phyloP scores from a whole-genome alignment of 2,888 invertebrate genomes.

The Meloe dianella region DNA sequence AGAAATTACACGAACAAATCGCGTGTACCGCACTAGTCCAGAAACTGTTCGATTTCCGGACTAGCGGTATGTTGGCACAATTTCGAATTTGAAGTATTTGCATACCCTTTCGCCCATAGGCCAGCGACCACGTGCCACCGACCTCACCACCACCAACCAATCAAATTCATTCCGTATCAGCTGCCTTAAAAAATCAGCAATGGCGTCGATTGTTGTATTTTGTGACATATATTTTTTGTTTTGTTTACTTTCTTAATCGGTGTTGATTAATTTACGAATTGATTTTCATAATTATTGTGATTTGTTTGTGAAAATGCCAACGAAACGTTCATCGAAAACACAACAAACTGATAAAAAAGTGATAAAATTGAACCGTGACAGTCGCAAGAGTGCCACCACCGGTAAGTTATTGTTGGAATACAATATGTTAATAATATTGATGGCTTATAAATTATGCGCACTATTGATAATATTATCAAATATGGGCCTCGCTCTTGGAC shows the following conservation, averaged over 20 bases:
- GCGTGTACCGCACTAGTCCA: too few species aligned
- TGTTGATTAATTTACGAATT: not conserved
- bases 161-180: constrained; percentile 26
- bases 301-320: constrained; percentile 16
- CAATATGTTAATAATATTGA: constrained; percentile 21
- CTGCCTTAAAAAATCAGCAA: constrained; percentile 34
- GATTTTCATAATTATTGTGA: constrained; percentile 11
- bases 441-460: not conserved
- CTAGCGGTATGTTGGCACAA: too few species aligned
- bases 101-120: constrained; percentile 15
- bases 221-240: constrained; percentile 20
- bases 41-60: too few species aligned
- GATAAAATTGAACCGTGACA: constrained; percentile 15
- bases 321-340: constrained; percentile 21
- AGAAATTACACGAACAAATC: too few species aligned
- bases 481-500: not conserved
- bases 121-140: constrained; percentile 26
- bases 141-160: constrained; percentile 25
- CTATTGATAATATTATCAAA: not conserved
- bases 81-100: not conserved
- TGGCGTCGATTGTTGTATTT: constrained; percentile 33
- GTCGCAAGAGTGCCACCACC: constrained; percentile 24
- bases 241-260: not conserved
- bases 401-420: constrained; percentile 20
- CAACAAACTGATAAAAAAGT: constrained; percentile 26